Percentiles rank a stretch among this genome's conserved stretches.
Conservation (phyloP, 2,797 vertebrate species). For the Echeneis naucrates region DNA sequence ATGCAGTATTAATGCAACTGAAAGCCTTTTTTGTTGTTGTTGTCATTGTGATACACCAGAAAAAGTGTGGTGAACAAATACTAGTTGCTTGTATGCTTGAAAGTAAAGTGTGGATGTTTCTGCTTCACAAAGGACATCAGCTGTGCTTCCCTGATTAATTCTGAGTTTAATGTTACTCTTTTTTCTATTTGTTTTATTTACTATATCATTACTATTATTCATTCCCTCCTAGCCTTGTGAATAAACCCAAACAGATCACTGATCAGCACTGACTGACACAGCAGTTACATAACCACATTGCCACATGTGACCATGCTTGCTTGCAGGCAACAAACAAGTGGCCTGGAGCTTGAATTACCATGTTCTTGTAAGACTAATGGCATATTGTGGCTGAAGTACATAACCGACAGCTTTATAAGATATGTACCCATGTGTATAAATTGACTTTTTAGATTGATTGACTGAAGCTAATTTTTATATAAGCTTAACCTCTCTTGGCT, state of each 20-base stretch:
- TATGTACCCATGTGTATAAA: not conserved
- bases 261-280: slow-evolving; percentile 15
- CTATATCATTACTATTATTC: not conserved
- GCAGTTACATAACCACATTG: slow-evolving; percentile 45
- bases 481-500: not conserved
- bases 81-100: not conserved
- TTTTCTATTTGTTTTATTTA: not conserved
- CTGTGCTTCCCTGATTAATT: slow-evolving; percentile 1
- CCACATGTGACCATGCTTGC: no score
- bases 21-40: no score
- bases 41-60: not conserved
- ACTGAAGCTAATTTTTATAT: slow-evolving; percentile 4
- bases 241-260: slow-evolving; percentile 10
- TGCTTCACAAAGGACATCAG: not conserved
- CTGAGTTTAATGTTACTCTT: not conserved
- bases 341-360: slow-evolving; percentile 31
- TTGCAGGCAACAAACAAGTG: no score
- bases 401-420: not conserved
- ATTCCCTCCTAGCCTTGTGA: not conserved
- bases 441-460: no score
- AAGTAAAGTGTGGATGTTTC: not conserved
- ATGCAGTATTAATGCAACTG: not conserved
- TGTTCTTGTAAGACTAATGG: slow-evolving; percentile 15
- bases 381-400: slow-evolving; percentile 2
- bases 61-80: not conserved